phyloP scores from a whole-genome alignment of 2,888 invertebrate genomes.

The Arrhopalites spinosus region DNA sequence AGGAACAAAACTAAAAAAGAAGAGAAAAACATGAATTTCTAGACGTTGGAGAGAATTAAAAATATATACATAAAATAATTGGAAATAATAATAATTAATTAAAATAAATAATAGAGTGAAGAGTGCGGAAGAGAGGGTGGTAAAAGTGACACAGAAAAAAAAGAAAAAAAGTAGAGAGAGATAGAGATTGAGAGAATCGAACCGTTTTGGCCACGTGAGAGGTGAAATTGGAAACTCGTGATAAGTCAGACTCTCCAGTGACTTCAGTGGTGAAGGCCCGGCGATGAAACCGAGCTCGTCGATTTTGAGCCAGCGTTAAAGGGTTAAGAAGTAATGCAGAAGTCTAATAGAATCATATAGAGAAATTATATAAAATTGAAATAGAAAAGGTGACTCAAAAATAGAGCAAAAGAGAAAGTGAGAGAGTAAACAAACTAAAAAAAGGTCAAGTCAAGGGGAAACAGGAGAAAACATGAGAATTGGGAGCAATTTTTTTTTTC shows the following conservation, averaged over 20 bases:
- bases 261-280: constrained; percentile 73
- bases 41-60: no score
- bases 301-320: constrained; percentile 81
- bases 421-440: background rate
- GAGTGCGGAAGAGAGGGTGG: constrained; percentile 1
- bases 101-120: background rate
- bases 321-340: constrained; percentile 81
- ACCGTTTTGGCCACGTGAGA: constrained; percentile 56
- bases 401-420: background rate
- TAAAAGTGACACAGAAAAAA: background rate
- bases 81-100: background rate
- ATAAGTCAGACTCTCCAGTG: constrained; percentile 54
- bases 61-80: no score
- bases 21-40: no score
- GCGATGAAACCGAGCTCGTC: constrained; percentile 76
- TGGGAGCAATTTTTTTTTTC: no score
- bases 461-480: no score
- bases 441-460: background rate
- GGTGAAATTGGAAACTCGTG: constrained; percentile 56
- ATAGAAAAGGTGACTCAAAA: constrained; percentile 20
- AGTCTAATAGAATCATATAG: background rate
- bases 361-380: constrained; percentile 41
- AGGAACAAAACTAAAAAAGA: no score
- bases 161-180: background rate
- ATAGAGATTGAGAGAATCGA: constrained; percentile 43